Evolutionary conservation across 2,113 vertebrate genomes (phyloP).

Genomic region (Cynoglossus semilaevis): DNA sequence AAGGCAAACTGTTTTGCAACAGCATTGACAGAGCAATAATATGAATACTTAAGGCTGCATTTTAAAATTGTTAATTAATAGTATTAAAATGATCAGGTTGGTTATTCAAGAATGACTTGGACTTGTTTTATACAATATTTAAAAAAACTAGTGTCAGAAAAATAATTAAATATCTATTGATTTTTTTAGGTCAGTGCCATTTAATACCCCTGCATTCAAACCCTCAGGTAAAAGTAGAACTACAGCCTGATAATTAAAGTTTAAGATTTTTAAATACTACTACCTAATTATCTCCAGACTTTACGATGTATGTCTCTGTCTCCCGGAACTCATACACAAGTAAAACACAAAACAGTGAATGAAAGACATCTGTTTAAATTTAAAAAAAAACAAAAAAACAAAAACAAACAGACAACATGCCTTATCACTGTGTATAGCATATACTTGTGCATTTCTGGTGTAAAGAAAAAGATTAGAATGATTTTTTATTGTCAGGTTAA

Average conservation of each 20-base stretch:
- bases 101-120: no score
- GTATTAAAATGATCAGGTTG: no score
- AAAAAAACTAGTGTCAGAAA: no score
- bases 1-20: no score
- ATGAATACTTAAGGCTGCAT: no score
- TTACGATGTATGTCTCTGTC: not conserved
- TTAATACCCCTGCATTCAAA: no score
- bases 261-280: slow-evolving; percentile 31
- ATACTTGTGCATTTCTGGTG: not conserved
- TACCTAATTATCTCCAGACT: slow-evolving; percentile 9
- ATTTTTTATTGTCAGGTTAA: not conserved
- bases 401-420: not conserved
- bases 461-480: not conserved
- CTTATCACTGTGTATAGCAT: not conserved
- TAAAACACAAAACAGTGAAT: not conserved
- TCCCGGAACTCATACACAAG: not conserved
- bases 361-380: not conserved
- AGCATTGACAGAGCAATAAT: no score
- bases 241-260: slow-evolving; percentile 15
- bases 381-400: not conserved
- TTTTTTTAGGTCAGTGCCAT: no score
- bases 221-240: slow-evolving; percentile 4
- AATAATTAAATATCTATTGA: no score
- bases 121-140: no score
- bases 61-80: no score